Evolutionary conservation across 2,888 invertebrate species (phyloP).

Genomic region (Diarsia brunnea): DNA sequence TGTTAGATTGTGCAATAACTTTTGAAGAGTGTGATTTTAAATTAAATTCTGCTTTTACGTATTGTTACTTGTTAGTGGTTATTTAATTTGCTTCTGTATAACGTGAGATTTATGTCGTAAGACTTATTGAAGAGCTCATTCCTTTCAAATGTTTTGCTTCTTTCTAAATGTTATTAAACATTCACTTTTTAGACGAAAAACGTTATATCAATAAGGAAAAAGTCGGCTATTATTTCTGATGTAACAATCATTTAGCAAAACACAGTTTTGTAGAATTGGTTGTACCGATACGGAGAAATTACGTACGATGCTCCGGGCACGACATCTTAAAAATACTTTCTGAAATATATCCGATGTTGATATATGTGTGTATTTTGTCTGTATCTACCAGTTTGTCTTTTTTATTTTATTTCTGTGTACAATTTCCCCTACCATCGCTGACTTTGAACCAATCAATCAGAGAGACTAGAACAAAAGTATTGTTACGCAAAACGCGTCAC

Average conservation of each 20-base stretch:
- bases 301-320: background rate
- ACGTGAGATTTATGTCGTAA: conserved; percentile 9
- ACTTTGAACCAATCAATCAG: conserved; percentile 40
- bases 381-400: background rate
- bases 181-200: conserved; percentile 22
- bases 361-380: background rate
- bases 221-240: background rate
- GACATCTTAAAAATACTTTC: background rate
- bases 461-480: conserved; percentile 57
- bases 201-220: conserved; percentile 2
- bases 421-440: conserved; percentile 23
- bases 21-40: conserved; percentile 40
- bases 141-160: background rate
- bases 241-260: background rate
- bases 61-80: conserved; percentile 46
- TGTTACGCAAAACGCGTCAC: conserved; percentile 75
- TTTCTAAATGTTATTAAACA: conserved; percentile 24
- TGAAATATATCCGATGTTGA: background rate
- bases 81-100: conserved; percentile 28
- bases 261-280: background rate
- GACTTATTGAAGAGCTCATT: conserved; percentile 7
- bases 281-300: background rate
- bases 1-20: conserved; percentile 55
- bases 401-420: background rate
- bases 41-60: conserved; percentile 21